Base-by-base conservation (phyloP, 2,797 vertebrate species). In the Knipowitschia caucasica region DNA sequence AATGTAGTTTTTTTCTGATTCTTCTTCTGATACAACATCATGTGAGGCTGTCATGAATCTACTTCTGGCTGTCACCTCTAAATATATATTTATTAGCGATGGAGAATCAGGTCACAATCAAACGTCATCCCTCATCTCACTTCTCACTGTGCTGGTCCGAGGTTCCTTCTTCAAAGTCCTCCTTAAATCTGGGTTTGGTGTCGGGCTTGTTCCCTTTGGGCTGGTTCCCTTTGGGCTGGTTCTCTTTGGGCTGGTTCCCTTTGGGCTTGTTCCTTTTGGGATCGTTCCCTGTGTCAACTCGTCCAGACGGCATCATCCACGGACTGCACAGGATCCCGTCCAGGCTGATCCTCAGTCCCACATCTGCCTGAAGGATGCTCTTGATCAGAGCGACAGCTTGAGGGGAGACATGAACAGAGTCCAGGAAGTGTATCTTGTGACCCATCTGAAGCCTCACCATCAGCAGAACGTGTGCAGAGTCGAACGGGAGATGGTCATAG, bases 281-380 rank as follows among this genome's bases (percentile, higher is more conserved):
- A 17, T 7, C 1, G 23, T 25, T 2, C 43, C 26, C 21, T 64
- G 15, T 24, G 23, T 9, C 9, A 0, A n/a, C 4, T 2, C 25
- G 4, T 5, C 8, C 23, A n/a, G n/a, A n/a, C n/a, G 2, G 4
- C 18, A 44, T 8, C 15, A 71, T 8, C 72, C 72, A 75, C 12
- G 39, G 8, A 0, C 34, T 56, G 4, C 9, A 1, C 0, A 65
- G 25, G 44, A 75, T 62, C n/a, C 12, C 4, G 11, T 31, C 8
- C 5, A 69, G 30, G 3, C 17, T 55, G 2, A 50, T 52, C 6
- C 65, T 15, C 25, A 66, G 36, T 21, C 56, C 34, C 17, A 49
- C 39, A 3, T 10, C 9, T 2, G 62, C 62, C 42, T 75, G 59
- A 29, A 75, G 53, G 9, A 69, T 52, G 3, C 29, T 51, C 4